Percentiles rank a stretch among this genome's conserved stretches.
Conservation (phyloP, 2,888 invertebrate genomes). For the Hedya salicella region DNA sequence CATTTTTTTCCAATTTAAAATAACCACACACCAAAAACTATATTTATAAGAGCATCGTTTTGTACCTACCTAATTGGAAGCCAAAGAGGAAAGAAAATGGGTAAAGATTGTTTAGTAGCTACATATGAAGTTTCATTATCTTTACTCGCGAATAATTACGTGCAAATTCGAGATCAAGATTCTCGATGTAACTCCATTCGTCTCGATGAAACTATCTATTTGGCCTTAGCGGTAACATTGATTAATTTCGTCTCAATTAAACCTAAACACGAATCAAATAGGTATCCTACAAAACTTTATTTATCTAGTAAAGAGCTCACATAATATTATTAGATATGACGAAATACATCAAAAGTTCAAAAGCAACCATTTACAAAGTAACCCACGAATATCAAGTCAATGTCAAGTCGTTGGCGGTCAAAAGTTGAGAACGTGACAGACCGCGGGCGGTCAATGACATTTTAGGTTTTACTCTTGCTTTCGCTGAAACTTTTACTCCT, state of each 20-base stretch:
- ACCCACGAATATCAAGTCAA: constrained; percentile 34
- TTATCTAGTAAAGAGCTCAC: background rate
- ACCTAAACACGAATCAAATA: background rate
- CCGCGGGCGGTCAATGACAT: constrained; percentile 62
- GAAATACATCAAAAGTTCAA: constrained; percentile 10
- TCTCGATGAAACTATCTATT: too few species aligned
- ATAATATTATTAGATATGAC: background rate
- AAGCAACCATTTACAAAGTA: constrained; percentile 10
- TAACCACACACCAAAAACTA: too few species aligned
- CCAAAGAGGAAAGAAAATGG: too few species aligned
- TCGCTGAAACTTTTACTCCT: constrained; percentile 62
- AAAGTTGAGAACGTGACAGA: constrained; percentile 51
- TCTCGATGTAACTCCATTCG: too few species aligned
- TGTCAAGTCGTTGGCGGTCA: constrained; percentile 52
- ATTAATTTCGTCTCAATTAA: background rate
- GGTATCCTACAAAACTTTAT: constrained; percentile 4
- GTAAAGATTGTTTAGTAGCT: too few species aligned
- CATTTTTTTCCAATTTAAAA: too few species aligned
- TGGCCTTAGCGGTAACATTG: background rate
- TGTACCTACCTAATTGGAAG: too few species aligned
- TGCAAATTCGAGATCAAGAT: too few species aligned
- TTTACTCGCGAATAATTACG: too few species aligned
- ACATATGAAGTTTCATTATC: too few species aligned
- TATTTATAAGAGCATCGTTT: too few species aligned
- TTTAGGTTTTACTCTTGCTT: constrained; percentile 64